Evolutionary conservation across 2,888 invertebrate genomes (phyloP).

Genomic region (Resseliella maxima): DNA sequence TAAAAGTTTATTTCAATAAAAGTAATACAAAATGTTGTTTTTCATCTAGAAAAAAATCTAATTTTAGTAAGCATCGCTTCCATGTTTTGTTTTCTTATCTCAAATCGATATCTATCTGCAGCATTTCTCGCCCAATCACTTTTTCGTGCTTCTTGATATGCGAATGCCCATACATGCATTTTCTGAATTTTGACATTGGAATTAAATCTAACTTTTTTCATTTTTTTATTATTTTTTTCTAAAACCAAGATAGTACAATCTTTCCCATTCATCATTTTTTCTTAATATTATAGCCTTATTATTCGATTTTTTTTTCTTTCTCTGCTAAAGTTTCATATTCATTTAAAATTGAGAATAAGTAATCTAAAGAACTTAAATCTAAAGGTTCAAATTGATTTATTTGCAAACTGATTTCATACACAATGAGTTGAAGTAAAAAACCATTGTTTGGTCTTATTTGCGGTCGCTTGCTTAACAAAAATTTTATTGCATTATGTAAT

Average conservation of each 20-base stretch:
- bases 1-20: too few species aligned
- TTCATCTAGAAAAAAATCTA: too few species aligned
- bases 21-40: too few species aligned
- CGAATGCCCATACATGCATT: too few species aligned
- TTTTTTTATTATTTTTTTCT: not conserved
- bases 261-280: slow-evolving; percentile 5
- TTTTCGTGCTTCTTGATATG: too few species aligned
- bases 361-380: not conserved
- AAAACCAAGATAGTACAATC: not conserved
- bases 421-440: not conserved
- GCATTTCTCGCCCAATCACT: too few species aligned
- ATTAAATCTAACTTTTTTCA: too few species aligned
- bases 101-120: too few species aligned
- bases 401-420: not conserved
- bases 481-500: not conserved
- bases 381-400: not conserved
- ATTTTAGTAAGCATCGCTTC: too few species aligned
- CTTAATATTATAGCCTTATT: not conserved
- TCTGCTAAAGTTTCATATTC: not conserved
- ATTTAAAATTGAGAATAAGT: not conserved
- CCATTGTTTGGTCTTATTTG: not conserved
- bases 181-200: too few species aligned
- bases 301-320: not conserved
- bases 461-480: not conserved
- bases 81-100: too few species aligned